A percentile compares a stretch with the other conserved stretches of the same genome.
Conservation (phyloP, 2,797 vertebrate species). For the Neomorphus geoffroyi region DNA sequence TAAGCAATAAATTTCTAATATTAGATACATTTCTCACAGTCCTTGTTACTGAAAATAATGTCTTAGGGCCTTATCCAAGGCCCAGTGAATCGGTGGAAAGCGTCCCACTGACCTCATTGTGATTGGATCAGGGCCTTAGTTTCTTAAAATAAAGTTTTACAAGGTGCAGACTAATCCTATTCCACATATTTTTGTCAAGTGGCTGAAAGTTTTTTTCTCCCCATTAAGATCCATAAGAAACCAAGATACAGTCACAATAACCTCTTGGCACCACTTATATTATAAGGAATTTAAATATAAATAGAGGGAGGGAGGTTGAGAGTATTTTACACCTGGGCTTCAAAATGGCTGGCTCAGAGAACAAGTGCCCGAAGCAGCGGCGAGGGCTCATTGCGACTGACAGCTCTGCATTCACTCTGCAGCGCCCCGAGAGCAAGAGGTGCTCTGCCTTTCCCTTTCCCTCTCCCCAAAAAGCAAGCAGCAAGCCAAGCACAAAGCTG, state of each 20-base stretch:
- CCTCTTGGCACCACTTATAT: slow-evolving; percentile 1
- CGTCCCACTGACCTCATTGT: slow-evolving; percentile 64
- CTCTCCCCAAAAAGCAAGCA: neutral
- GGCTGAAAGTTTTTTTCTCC: neutral
- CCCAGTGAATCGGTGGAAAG: slow-evolving; percentile 62
- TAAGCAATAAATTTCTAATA: slow-evolving; percentile 69
- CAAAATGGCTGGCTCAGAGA: neutral
- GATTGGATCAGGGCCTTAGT: slow-evolving; percentile 53
- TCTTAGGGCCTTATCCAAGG: slow-evolving; percentile 65
- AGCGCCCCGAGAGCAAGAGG: neutral
- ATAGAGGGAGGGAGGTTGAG: fast-evolving
- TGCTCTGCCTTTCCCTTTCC: neutral
- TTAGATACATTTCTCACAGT: slow-evolving; percentile 59
- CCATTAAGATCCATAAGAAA: slow-evolving; percentile 2
- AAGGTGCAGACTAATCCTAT: slow-evolving; percentile 54
- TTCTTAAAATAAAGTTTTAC: slow-evolving; percentile 67
- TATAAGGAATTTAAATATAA: neutral
- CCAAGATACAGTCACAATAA: slow-evolving; percentile 13
- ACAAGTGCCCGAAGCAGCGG: neutral
- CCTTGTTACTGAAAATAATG: slow-evolving; percentile 63
- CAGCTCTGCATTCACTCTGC: neutral
- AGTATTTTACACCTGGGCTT: neutral
- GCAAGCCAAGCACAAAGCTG: neutral
- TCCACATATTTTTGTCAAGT: slow-evolving; percentile 54
- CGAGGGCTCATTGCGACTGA: fast-evolving